Evolutionary conservation across 1,140 invertebrate genomes (phyloP).

Genomic region (Cyclina sinensis): DNA sequence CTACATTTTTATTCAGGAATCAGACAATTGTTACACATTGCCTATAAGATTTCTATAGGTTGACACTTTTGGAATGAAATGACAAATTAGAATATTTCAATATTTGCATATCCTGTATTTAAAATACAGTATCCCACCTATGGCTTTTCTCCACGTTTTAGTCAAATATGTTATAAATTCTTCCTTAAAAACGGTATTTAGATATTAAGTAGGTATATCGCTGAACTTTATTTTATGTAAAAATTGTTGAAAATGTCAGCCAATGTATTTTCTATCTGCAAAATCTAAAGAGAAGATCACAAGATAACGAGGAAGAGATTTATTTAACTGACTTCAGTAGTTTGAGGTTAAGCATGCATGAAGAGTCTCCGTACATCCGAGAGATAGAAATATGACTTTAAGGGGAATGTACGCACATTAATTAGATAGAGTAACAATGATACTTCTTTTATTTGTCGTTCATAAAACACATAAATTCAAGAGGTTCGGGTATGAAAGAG

Average conservation of each 20-base stretch:
- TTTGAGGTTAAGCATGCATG: neutral
- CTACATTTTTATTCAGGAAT: no score
- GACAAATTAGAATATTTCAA: no score
- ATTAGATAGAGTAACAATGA: neutral
- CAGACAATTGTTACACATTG: no score
- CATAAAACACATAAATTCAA: neutral
- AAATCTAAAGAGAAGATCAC: neutral
- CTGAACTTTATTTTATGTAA: neutral
- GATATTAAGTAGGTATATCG: neutral
- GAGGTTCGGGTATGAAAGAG: neutral
- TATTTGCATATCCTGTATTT: no score
- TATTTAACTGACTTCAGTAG: neutral
- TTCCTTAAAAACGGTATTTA: neutral
- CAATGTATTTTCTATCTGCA: neutral
- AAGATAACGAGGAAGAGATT: neutral
- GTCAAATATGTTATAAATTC: neutral
- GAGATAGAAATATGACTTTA: neutral
- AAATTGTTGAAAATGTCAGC: conserved; percentile 4
- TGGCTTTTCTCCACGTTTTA: no score
- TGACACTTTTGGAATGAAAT: no score
- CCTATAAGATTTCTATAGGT: no score
- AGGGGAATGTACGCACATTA: neutral
- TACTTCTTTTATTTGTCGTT: neutral
- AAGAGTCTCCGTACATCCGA: neutral
- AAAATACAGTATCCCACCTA: no score